Evolutionary conservation across 2,888 invertebrate species (phyloP).

Genomic region (Cryptophagus acutangulus): DNA sequence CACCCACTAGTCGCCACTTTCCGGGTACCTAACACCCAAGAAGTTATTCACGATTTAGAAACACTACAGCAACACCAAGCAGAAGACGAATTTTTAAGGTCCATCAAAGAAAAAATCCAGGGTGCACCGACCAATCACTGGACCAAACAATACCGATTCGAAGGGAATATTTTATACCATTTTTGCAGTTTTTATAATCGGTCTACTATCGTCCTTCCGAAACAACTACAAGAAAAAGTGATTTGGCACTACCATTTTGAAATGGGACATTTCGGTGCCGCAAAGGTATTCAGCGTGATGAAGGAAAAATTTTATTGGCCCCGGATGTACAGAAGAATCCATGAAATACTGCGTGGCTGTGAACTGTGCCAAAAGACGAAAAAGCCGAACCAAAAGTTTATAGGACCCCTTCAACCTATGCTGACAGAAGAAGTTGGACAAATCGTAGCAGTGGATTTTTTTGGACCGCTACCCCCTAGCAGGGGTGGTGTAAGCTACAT

Average conservation of each 20-base stretch:
- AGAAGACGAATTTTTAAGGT: too few species aligned
- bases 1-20: background rate
- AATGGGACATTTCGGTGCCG: constrained; percentile 18
- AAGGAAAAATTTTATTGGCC: constrained; percentile 3
- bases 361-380: constrained; percentile 23
- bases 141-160: too few species aligned
- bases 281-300: constrained; percentile 10
- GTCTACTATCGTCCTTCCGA: background rate
- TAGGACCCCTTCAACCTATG: constrained; percentile 6
- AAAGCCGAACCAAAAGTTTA: background rate
- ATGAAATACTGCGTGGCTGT: constrained; percentile 7
- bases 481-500: constrained; percentile 18
- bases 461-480: constrained; percentile 23
- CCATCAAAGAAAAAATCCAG: too few species aligned
- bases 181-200: too few species aligned
- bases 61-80: too few species aligned
- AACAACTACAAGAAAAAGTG: background rate
- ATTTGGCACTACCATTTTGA: constrained; percentile 10
- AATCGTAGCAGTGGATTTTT: constrained; percentile 22
- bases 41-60: too few species aligned
- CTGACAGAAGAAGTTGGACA: constrained; percentile 10
- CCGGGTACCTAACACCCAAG: too few species aligned
- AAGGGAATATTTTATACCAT: background rate
- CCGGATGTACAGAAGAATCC: constrained; percentile 10
- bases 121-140: too few species aligned